These are phyloP conservation scores for Tachypleus tridentatus DNA, from an alignment of 1,140 invertebrate species.

Conservation along the genomic window DNA sequence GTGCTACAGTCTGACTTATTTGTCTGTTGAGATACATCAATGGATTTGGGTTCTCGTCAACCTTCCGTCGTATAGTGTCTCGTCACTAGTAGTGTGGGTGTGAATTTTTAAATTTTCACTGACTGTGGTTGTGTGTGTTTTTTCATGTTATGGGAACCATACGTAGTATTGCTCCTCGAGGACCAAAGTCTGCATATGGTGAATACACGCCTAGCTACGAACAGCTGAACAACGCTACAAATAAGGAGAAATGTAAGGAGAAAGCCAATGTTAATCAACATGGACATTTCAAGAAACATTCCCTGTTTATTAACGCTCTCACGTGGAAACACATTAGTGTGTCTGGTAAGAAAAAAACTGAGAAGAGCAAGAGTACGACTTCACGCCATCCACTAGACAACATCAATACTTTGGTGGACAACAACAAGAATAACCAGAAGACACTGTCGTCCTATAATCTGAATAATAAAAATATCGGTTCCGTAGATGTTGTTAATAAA, in stretches of 20 bases:
- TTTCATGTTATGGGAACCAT: conserved; percentile 73
- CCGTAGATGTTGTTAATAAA: conserved; percentile 35
- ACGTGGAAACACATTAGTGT: conserved; percentile 93
- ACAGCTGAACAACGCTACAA: conserved; percentile 77
- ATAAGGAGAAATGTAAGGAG: conserved; percentile 54
- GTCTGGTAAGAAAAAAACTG: conserved; percentile 71
- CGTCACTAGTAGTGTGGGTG: too few relatives aligned
- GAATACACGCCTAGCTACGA: conserved; percentile 72
- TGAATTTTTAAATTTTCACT: too few relatives aligned
- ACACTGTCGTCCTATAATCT: conserved; percentile 44
- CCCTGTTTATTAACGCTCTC: conserved; percentile 85
- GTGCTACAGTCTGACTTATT: too few relatives aligned
- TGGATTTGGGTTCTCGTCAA: too few relatives aligned
- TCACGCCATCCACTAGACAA: conserved; percentile 64
- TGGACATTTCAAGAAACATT: conserved; percentile 80
- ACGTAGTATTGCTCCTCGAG: conserved; percentile 80
- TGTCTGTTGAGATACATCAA: too few relatives aligned
- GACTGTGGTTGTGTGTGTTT: too few relatives aligned
- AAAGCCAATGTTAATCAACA: conserved; percentile 27
- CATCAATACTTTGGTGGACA: conserved; percentile 54
- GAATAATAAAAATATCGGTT: conserved; percentile 28
- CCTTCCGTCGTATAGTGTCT: too few relatives aligned
- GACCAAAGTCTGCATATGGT: conserved; percentile 56
- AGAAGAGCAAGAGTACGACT: conserved; percentile 40
- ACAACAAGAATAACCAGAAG: conserved; percentile 72